Conservation (phyloP, 2,113 vertebrate species). For the Chroicocephalus ridibundus region DNA sequence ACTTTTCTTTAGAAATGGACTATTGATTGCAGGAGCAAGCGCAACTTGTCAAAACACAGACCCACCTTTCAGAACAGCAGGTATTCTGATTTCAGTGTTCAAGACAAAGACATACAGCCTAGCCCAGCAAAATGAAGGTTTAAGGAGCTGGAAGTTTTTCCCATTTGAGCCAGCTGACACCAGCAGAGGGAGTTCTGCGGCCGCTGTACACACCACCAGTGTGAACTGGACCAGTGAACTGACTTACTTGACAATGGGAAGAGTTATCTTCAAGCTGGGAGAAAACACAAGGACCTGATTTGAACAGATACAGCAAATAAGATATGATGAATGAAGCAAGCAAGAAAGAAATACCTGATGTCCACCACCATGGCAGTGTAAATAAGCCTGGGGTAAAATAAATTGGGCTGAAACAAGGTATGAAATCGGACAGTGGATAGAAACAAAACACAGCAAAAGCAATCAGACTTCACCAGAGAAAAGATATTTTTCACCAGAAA, state of each 20-base stretch:
- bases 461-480: not conserved
- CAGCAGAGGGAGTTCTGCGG: not conserved
- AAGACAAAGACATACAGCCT: not conserved
- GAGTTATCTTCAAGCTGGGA: not conserved
- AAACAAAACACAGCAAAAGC: not conserved
- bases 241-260: not conserved
- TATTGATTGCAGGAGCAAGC: not conserved
- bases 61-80: not conserved
- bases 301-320: not conserved
- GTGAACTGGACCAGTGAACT: not conserved
- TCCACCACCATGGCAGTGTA: not conserved
- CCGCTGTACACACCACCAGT: fast-evolving
- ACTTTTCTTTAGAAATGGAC: not conserved
- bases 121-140: not conserved
- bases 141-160: not conserved
- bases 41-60: not conserved
- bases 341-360: not conserved
- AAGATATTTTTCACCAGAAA: not conserved
- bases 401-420: not conserved
- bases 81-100: not conserved
- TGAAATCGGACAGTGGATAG: not conserved
- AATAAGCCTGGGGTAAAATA: not conserved
- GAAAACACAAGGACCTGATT: not conserved
- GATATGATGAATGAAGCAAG: not conserved
- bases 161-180: not conserved